Evolutionary conservation across 2,888 invertebrate genomes (phyloP), one percentile per base, ranked within the genome.

Genomic region (Sinotaia quadrata): DNA sequence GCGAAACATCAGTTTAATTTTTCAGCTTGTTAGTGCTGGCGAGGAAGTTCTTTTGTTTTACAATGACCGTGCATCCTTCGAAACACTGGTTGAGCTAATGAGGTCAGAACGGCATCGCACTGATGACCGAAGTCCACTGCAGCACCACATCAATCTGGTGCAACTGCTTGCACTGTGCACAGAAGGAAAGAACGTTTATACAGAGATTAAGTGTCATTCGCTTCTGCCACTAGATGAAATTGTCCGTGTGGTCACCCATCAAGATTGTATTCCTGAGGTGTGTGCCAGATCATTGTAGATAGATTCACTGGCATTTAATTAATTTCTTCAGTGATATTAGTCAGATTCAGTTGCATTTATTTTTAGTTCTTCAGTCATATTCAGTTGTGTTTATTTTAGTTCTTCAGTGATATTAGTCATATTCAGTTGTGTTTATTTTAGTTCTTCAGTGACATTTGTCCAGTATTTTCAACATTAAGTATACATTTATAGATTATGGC

Each of bases 181-280:
- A 0, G 97, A 98, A 93, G 99, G 99, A 66, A 98, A 98, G 90
- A 99, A 99, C 87, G 97, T 98, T 18, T 97, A 95, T 89, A 99
- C 98, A 0, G 99, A 99, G 91, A 97, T 99, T 81, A 98, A 99
- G 89, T 99, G 98, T 86, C 99, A 99, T 88, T 97, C 97, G 85
- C 91, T 98, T 34, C 90, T 99, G 77, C 97, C 98, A 2, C 90
- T 99, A 66, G 99, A 99, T 88, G 98, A 99, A 88, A 98, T 99
- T 78, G 97, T 98, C n/a, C 92, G 93, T 2, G 95, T 98, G 90
- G 96, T 99, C 76, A 95, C 95, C 2, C 95, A 98, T 88, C 91
- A 92, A 0, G 94, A 96, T 86, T 98, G 98, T 87, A 94, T 97
- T 81, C 95, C 97, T 0, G 97, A 98, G 91, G 98, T 95, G 87